Evolutionary conservation across 2,113 vertebrate genomes (phyloP), one percentile per base, ranked within the genome.

Genomic region (Gobius niger): DNA sequence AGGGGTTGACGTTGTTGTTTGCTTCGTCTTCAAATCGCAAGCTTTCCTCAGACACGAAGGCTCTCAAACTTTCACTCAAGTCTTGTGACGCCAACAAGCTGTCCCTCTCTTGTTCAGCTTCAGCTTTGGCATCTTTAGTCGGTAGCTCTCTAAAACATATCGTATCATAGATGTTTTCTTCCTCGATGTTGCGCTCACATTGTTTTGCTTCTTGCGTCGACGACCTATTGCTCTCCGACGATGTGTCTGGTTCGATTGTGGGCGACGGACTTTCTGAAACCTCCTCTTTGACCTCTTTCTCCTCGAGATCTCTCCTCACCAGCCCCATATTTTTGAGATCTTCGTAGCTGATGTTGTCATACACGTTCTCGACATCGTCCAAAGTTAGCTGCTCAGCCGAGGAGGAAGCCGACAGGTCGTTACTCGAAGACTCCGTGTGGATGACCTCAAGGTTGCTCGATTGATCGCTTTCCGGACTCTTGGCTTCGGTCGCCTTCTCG

Each of bases 301-400:
- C 80, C 64, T 91, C 94, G 1, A 63, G 78, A 16, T 95, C 94
- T 47, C 93, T 93, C 73, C 92, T 91, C 62, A 94, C 88, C 0
- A 96, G 89, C 54, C 95, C 95, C 96, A 98, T 96, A 53, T 91
- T 91, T 81, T 97, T 98, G n/a, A 98, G 89, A 87, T 98, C 97
- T 80, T 99, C 95, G 0, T 94, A 98, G 87, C 95, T 98, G 76
- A 99, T 97, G 73, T 99, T 99, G 75, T 99, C 97, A 75, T 99
- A 99, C 57, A 99, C 95, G 9, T 98, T 96, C 73, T 98, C 95
- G 50, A 97, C 92, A n/a, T 97, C 95, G 19, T 98, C 96, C 0
- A 95, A 71, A 0, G 94, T 96, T 73, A 99, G 70, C 85, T 98
- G 95, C 65, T 96, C 90, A 0, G 94, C 93, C 7, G 94, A 96